These are phyloP conservation scores for Drosophila eohydei DNA, from an alignment of 2,888 invertebrate species.

Conservation along the genomic window DNA sequence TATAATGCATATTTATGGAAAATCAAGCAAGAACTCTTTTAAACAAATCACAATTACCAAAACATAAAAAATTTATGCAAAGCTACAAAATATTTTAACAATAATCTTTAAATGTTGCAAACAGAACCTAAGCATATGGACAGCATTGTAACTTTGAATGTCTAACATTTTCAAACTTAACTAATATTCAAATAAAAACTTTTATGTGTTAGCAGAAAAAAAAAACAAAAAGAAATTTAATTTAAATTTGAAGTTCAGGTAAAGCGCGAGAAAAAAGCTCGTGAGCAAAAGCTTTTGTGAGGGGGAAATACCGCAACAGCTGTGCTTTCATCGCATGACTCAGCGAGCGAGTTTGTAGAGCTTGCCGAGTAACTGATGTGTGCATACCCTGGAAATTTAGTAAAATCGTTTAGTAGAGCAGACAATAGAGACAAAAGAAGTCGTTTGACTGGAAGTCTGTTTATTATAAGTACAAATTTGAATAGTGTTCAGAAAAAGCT, in stretches of 20 bases:
- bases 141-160: constrained; percentile 75
- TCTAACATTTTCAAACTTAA: constrained; percentile 74
- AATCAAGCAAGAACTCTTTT: constrained; percentile 35
- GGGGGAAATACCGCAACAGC: constrained; percentile 26
- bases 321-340: constrained; percentile 48
- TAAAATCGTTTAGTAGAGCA: neutral
- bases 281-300: constrained; percentile 33
- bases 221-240: neutral
- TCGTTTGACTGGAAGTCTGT: too few relatives aligned
- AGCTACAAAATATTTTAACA: constrained; percentile 67
- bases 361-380: neutral
- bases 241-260: neutral
- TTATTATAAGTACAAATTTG: too few relatives aligned
- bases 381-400: constrained; percentile 19
- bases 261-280: constrained; percentile 37
- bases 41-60: constrained; percentile 34
- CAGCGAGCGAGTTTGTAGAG: constrained; percentile 12
- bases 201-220: constrained; percentile 70
- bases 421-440: too few relatives aligned
- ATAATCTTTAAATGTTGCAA: constrained; percentile 64
- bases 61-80: constrained; percentile 65
- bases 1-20: constrained; percentile 28
- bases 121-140: constrained; percentile 52
- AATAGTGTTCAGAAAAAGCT: too few relatives aligned
- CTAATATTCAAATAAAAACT: constrained; percentile 74